phyloP scores from a whole-genome alignment of 2,888 invertebrate genomes.

The Siphlonurus alternatus region DNA sequence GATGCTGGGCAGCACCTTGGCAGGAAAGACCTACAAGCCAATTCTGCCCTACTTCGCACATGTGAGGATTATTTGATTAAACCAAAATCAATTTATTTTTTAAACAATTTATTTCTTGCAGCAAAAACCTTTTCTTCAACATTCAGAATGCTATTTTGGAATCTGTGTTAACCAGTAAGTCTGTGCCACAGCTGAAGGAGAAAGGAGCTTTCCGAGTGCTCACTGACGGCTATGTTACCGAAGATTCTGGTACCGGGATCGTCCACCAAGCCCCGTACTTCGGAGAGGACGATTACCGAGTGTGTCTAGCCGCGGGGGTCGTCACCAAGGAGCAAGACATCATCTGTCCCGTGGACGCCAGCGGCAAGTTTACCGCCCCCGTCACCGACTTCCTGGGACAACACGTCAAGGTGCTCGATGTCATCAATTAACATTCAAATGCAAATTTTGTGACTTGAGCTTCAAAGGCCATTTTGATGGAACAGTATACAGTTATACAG shows the following conservation, averaged over 20 bases:
- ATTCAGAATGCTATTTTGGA: not conserved
- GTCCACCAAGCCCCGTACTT: slow-evolving; percentile 99
- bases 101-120: not conserved
- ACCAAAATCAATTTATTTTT: not conserved
- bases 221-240: slow-evolving; percentile 82
- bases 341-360: slow-evolving; percentile 87
- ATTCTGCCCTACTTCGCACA: slow-evolving; percentile 74
- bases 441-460: not conserved
- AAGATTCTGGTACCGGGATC: slow-evolving; percentile 92
- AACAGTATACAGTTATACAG: not conserved
- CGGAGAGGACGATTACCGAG: slow-evolving; percentile 94
- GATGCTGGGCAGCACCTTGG: slow-evolving; percentile 61
- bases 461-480: slow-evolving; percentile 2
- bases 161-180: slow-evolving; percentile 3
- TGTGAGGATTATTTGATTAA: no score
- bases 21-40: slow-evolving; percentile 69
- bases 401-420: slow-evolving; percentile 58
- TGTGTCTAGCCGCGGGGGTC: slow-evolving; percentile 45
- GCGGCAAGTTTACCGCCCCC: slow-evolving; percentile 68
- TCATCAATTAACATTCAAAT: not conserved
- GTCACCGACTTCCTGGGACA: slow-evolving; percentile 78
- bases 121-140: not conserved
- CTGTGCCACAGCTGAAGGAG: slow-evolving; percentile 18
- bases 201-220: slow-evolving; percentile 67
- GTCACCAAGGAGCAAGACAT: slow-evolving; percentile 76